Base-by-base conservation (phyloP, 1,140 invertebrate species). In the Drosophila ficusphila region DNA sequence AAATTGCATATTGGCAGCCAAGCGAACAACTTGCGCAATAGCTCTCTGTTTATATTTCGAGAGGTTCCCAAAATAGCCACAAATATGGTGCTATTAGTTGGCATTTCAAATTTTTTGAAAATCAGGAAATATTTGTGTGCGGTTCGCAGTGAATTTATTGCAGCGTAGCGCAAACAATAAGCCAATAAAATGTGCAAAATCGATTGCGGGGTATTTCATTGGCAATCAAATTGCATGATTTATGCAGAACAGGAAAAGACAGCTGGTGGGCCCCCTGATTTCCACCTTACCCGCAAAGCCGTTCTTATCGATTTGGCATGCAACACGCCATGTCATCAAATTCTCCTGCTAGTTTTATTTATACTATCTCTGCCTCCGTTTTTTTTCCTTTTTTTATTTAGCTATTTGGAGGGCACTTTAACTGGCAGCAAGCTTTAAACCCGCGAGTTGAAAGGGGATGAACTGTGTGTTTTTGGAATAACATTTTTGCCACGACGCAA, bases 401-500 rank as follows among this genome's bases (percentile, higher is more conserved):
- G 29, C 36, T 36, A 67, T 57, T 73, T 58, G 41, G 36, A 53
- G 58, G 36, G 51, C 21, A 47, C 49, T 68, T 75, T 58, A 74
- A 82, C 39, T 12, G 16, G 19, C 38, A 29, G 51, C 6, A 16
- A 60, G 67, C 73, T 76, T 86, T 67, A 76, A 86, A 61, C 16
- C 49, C 5, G n/a, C n/a, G 42, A 49, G 33, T 47, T 41, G 18
- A 23, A 47, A 29, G 52, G 67, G 79, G 79, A 54, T 78, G 68
- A 60, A 62, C 68, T 27, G 58, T 12, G 33, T 34, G 53, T 71
- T 67, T 61, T 53, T 53, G 21, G 41, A 47, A 65, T 47, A 85
- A 48, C 46, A 65, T 65, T 73, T 72, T 88, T 42, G 57, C 73
- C 52, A 86, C 81, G 76, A 81, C 81, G 82, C 81, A 86, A 70